Base-by-base conservation (phyloP, 1,140 invertebrate genomes). In the Grapholita molesta region DNA sequence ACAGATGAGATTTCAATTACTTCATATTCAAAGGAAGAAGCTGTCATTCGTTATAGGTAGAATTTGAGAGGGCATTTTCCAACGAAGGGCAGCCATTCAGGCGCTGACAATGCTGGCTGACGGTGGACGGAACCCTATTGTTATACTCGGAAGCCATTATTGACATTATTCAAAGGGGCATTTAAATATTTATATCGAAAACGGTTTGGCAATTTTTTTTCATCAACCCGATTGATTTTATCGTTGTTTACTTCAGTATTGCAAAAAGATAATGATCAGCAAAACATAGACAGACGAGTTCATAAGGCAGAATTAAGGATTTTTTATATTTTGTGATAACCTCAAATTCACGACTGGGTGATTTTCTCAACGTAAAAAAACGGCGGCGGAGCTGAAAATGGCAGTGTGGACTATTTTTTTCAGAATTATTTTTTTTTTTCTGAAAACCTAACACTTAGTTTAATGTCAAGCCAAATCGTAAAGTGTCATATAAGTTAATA, bases 131-230 rank as follows among this genome's bases (percentile, higher is more conserved):
- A 80, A 76, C 71, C 71, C 78, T 71, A 80, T 82, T 82, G 80
- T 82, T 72, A 78, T 70, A 71, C 68, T 68, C 78, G 80, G 80
- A 82, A 82, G 76, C 78, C 80, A 77, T 82, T 82, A 82, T 80
- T 79, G 78, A 80, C 78, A 70, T 77, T 79, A 70, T 78, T 80
- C 74, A 82, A 82, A 80, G 75, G 71, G 73, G 76, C 76, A 82
- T 82, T 80, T 77, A 78, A 82, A 78, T 75, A 72, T 80, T 80
- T 77, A 77, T 77, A 78, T 82, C 76, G 74, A 77, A 82, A 78
- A 82, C 69, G 73, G 76, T 73, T 82, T 74, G 70, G 73, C 48
- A 69, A 72, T 35, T 65, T 67, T 81, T 77, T 81, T 69, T 64
- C 33, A 57, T 66, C 30, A 32, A 67, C 64, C 66, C 78, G 69